phyloP scores from a whole-genome alignment of 2,888 invertebrate genomes.

The Tenthredo amoena region DNA sequence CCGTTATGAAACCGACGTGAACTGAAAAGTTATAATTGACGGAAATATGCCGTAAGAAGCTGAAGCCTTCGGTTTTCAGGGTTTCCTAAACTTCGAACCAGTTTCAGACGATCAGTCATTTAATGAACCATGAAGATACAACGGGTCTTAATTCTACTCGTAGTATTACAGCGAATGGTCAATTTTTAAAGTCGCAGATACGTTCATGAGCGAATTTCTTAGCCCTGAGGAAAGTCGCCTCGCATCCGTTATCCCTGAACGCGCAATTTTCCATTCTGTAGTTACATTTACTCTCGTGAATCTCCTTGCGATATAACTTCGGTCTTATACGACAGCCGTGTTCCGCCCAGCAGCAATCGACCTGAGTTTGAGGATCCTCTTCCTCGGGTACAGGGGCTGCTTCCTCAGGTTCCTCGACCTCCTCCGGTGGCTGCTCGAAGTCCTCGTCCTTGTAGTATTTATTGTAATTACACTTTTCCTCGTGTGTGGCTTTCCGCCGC shows the following conservation, averaged over 20 bases:
- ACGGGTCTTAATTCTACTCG: neutral
- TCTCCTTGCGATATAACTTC: slow-evolving; percentile 60
- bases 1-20: neutral
- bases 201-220: slow-evolving; percentile 64
- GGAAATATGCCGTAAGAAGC: neutral
- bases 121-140: slow-evolving; percentile 1
- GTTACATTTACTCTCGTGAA: slow-evolving; percentile 71
- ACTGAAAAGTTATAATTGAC: neutral
- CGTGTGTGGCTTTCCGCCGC: slow-evolving; percentile 65
- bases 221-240: slow-evolving; percentile 58
- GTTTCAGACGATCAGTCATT: neutral
- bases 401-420: neutral
- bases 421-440: slow-evolving; percentile 30
- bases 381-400: neutral
- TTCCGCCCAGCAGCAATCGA: slow-evolving; percentile 66
- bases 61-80: neutral
- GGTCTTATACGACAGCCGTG: slow-evolving; percentile 68
- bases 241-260: slow-evolving; percentile 65
- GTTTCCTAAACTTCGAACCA: neutral
- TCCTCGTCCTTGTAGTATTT: slow-evolving; percentile 49
- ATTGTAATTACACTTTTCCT: slow-evolving; percentile 67
- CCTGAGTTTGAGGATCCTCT: slow-evolving; percentile 60
- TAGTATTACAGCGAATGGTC: neutral
- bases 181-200: slow-evolving; percentile 58
- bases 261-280: slow-evolving; percentile 67